Conservation (phyloP, 2,888 invertebrate species). For the Phengaris arion region DNA sequence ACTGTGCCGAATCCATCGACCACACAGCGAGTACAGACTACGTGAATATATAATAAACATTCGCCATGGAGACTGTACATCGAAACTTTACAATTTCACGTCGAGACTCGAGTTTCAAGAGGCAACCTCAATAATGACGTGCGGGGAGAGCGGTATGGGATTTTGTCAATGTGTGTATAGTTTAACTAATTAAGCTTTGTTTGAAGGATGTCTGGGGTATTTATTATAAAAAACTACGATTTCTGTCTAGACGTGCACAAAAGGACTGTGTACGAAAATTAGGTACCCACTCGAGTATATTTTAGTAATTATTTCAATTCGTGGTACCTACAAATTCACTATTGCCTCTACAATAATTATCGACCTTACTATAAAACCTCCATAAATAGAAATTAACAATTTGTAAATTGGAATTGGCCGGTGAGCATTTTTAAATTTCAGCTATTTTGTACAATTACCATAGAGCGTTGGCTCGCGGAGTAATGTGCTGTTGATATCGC, state of each 20-base stretch:
- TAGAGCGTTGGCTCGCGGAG: slow-evolving; percentile 5
- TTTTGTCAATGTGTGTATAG: slow-evolving; percentile 13
- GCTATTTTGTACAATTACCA: slow-evolving; percentile 13
- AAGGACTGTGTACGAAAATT: background rate
- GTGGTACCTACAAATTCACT: too few relatives aligned
- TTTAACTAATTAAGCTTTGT: slow-evolving; percentile 25
- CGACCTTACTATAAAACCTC: background rate
- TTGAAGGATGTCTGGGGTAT: slow-evolving; percentile 11
- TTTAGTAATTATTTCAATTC: too few relatives aligned
- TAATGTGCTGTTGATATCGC: slow-evolving; percentile 7
- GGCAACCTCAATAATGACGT: slow-evolving; percentile 19
- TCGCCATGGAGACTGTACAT: slow-evolving; percentile 42
- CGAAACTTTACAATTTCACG: slow-evolving; percentile 27
- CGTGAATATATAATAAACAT: slow-evolving; percentile 46
- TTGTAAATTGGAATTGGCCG: background rate
- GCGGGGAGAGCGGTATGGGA: slow-evolving; percentile 35
- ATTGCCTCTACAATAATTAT: background rate
- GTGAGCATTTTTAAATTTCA: slow-evolving; percentile 4
- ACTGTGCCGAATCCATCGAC: slow-evolving; percentile 42
- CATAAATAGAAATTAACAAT: slow-evolving; percentile 8
- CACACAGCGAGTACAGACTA: slow-evolving; percentile 50
- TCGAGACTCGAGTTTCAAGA: slow-evolving; percentile 23
- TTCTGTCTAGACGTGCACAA: slow-evolving; percentile 19
- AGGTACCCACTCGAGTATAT: background rate
- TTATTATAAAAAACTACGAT: slow-evolving; percentile 16